Evolutionary conservation across 2,888 invertebrate genomes (phyloP), one percentile per base, ranked within the genome.

Genomic region (Melanchra persicariae): DNA sequence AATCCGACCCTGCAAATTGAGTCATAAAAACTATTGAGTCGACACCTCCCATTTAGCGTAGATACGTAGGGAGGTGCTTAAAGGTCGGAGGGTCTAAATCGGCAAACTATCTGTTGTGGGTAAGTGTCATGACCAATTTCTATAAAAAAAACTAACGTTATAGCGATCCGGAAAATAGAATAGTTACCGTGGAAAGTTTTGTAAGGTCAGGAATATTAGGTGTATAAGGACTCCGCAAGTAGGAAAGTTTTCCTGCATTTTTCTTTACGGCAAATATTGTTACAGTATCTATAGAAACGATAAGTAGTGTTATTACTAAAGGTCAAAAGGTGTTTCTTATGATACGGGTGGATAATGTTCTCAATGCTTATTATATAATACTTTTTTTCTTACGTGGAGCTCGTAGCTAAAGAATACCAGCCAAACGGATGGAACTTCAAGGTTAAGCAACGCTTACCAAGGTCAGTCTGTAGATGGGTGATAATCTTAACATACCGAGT

Each of bases 11-110:
- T 30, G 22, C 30, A 68, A 80, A 80, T 65, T 61, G 61, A 40
- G 3, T 22, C 40, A 65, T 80, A 80, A 69, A 73, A 79, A 40
- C 70, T 61, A 77, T 81, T 59, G 37, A 81, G 45, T 69, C 52
- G 37, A 55, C 49, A 54, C 63, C 68, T 73, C 68, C 22, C 62
- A 55, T 81, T 59, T 60, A 77, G 52, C 37, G n/a, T 43, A 73
- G 37, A 52, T 52, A 17, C 9, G 17, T 34, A 34, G 34, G 34
- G 34, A 34, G 12, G 22, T 55, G n/a, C 26, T 17, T 37, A 60
- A 49, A 37, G 51, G 52, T 40, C 47, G 37, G 22, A 26, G 26
- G 73, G 37, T 37, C 51, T 34, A 19, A 62, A 62, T 52, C 9
- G 19, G 24, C 19, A 37, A 51, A 40, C 51, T 73, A 68, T 43